A percentile compares a stretch with the other conserved stretches of the same genome.
phyloP scores from a whole-genome alignment of 1,140 invertebrate genomes.

The Trachymyrmex septentrionalis region DNA sequence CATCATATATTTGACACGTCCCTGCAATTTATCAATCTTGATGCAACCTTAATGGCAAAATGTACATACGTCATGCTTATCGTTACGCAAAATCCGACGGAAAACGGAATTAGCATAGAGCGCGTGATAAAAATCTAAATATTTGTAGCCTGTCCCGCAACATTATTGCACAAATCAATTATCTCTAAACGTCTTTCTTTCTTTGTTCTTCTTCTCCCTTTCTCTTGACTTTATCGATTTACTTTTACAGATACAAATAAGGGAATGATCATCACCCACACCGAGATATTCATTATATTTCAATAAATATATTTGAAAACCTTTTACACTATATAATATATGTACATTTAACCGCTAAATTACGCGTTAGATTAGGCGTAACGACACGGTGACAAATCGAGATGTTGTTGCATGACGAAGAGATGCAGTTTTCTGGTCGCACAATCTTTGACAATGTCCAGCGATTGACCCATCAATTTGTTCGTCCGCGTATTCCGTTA shows the following conservation, averaged over 20 bases:
- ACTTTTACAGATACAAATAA: not conserved
- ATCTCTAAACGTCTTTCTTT: not conserved
- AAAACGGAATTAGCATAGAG: conserved; percentile 22
- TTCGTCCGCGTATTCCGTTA: conserved; percentile 14
- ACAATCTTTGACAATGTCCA: conserved; percentile 16
- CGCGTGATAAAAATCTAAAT: conserved; percentile 33
- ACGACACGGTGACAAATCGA: not conserved
- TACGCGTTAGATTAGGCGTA: not conserved
- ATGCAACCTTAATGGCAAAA: conserved; percentile 49
- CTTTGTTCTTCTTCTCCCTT: not conserved
- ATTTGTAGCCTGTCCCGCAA: conserved; percentile 1
- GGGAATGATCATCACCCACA: not conserved
- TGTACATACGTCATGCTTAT: conserved; percentile 50
- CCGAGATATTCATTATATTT: not conserved
- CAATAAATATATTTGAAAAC: not conserved
- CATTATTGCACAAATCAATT: not conserved
- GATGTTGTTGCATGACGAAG: not conserved
- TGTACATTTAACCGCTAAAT: not conserved
- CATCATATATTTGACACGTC: conserved; percentile 49
- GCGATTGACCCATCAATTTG: conserved; percentile 39
- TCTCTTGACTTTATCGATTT: not conserved
- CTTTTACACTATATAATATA: too few relatives aligned
- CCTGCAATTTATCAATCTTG: conserved; percentile 58
- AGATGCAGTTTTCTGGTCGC: not conserved
- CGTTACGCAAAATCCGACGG: conserved; percentile 35